Evolutionary conservation across 2,888 invertebrate species (phyloP).

Genomic region (Alitta virens): DNA sequence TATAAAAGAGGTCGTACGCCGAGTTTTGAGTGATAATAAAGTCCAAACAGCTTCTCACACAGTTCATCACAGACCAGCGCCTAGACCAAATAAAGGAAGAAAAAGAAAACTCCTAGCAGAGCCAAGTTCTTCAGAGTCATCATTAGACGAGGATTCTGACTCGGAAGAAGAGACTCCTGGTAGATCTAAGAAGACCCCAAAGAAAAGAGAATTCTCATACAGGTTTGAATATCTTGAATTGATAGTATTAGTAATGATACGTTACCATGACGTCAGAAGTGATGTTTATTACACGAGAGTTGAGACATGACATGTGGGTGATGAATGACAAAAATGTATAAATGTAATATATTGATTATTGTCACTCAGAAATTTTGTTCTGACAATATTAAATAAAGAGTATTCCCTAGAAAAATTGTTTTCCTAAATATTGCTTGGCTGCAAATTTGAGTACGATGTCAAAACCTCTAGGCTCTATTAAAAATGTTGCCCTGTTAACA

Average conservation of each 20-base stretch:
- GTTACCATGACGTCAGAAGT: background rate
- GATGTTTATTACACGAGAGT: no score
- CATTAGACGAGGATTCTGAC: slow-evolving; percentile 14
- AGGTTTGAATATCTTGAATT: slow-evolving; percentile 15
- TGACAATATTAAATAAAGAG: background rate
- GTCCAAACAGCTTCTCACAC: background rate
- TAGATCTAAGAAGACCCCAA: slow-evolving; percentile 19
- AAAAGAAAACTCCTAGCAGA: background rate
- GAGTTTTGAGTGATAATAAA: background rate
- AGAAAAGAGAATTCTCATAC: slow-evolving; percentile 28
- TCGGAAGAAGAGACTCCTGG: slow-evolving; percentile 10
- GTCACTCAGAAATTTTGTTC: background rate
- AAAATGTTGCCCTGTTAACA: no score
- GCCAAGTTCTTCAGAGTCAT: background rate
- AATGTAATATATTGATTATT: background rate
- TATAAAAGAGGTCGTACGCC: slow-evolving; percentile 1
- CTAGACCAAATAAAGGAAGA: background rate
- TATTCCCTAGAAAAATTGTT: background rate
- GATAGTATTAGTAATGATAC: background rate
- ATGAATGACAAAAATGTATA: no score
- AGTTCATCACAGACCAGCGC: background rate
- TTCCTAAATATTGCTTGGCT: background rate
- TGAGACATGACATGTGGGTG: no score
- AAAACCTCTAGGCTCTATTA: no score
- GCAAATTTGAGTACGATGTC: no score